Evolutionary conservation across 1,140 invertebrate species (phyloP).

Genomic region (Pogonus chalceus): DNA sequence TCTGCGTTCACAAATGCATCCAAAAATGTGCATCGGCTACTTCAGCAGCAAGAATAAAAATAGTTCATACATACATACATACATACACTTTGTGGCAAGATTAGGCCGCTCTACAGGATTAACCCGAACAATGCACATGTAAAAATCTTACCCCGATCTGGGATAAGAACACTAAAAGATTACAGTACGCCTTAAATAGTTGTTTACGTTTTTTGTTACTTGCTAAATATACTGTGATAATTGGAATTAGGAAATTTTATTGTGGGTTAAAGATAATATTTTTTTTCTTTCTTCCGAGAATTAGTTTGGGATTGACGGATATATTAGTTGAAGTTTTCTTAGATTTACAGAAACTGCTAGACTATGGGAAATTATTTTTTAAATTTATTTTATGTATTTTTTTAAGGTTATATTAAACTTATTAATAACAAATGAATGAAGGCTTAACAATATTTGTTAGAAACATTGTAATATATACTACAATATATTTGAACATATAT

Average conservation of each 20-base stretch:
- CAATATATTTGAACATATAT: too few species aligned
- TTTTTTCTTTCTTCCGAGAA: background rate
- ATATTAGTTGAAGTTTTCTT: too few species aligned
- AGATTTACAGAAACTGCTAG: too few species aligned
- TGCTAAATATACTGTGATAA: background rate
- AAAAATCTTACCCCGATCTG: background rate
- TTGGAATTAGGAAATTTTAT: background rate
- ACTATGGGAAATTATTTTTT: too few species aligned
- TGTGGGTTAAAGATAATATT: background rate
- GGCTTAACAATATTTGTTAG: too few species aligned
- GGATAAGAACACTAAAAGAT: background rate
- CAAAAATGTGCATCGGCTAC: conserved; percentile 30
- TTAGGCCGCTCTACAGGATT: background rate
- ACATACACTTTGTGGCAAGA: background rate
- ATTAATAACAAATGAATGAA: too few species aligned
- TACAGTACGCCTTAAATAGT: background rate
- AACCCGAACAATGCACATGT: background rate
- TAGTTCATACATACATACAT: background rate
- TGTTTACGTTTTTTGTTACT: background rate
- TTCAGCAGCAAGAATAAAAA: conserved; percentile 19
- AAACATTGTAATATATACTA: too few species aligned
- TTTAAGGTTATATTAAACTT: too few species aligned
- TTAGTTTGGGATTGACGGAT: background rate
- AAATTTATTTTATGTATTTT: too few species aligned
- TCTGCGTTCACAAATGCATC: conserved; percentile 9